Conservation (phyloP, 2,888 invertebrate genomes). For the Tinea semifulvella region DNA sequence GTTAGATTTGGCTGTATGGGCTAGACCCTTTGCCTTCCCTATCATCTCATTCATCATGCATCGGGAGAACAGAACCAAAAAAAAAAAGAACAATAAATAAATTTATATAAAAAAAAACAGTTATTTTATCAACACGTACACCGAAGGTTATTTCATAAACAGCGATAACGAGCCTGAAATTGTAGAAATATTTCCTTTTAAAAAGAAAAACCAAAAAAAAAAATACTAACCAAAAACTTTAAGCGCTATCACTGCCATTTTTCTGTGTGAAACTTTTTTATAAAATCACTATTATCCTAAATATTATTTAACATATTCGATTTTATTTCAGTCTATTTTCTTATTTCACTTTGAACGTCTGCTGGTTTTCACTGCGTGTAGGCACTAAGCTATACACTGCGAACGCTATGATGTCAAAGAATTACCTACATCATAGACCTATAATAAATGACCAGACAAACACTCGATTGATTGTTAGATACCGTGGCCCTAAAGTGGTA, state of each 20-base stretch:
- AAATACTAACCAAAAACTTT: conserved; percentile 45
- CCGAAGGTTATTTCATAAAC: neutral
- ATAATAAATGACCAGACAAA: neutral
- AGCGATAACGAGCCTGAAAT: neutral
- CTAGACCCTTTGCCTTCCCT: too few relatives aligned
- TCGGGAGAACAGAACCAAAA: too few relatives aligned
- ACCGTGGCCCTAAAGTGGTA: too few relatives aligned
- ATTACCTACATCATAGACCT: neutral
- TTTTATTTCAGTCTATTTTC: neutral
- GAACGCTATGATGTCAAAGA: neutral
- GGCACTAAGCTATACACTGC: conserved; percentile 6
- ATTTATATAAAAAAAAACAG: too few relatives aligned
- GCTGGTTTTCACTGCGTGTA: conserved; percentile 4
- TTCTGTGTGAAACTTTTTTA: conserved; percentile 15
- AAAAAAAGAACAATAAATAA: too few relatives aligned
- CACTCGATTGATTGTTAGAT: too few relatives aligned
- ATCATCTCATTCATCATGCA: too few relatives aligned
- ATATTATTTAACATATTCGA: neutral
- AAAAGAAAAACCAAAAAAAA: neutral
- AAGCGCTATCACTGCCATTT: conserved; percentile 48
- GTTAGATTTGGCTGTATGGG: too few relatives aligned
- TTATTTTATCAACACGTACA: neutral
- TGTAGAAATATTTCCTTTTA: neutral
- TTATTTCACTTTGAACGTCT: neutral
- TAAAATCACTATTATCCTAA: neutral